Evolutionary conservation across 2,888 invertebrate species (phyloP), one percentile per base, ranked within the genome.

Genomic region (Pandemis cinnamomeana): DNA sequence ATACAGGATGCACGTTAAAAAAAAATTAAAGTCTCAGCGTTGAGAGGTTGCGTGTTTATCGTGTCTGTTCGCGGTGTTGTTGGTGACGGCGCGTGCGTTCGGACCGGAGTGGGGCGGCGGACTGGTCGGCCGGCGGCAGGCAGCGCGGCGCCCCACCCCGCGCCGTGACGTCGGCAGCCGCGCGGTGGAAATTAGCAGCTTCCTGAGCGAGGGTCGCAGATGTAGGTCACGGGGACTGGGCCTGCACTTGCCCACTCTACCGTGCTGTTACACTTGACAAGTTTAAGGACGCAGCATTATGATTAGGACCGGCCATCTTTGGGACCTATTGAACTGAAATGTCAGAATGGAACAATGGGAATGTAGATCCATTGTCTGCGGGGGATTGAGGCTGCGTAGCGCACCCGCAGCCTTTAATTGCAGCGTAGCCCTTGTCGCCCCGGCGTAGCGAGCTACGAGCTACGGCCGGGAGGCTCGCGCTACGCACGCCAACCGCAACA

Each of bases 181-280:
- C 88, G 90, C 91, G 92, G 90, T 93, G 92, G 91, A 92, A 92
- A 93, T 93, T 93, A 93, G 91, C 93, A 93, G 93, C 93, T 93
- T 93, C 93, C 92, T 93, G 92, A 88, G 89, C 92, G 92, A 93
- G 93, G 93, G 93, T 92, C 93, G 93, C 84, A 84, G 90, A 93
- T 92, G 88, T 93, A 91, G 93, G 93, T 93, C 93, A 93, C 92
- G 93, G 93, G 93, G 93, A 91, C 93, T 91, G 90, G 88, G 89
- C 90, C 88, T 92, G 92, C 91, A 91, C 91, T 92, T 90, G 91
- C 91, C 90, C 89, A 90, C 87, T 90, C 89, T 89, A 87, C 89
- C 90, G 87, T 88, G 86, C 88, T 87, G 86, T 87, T 89, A 91
- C 89, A 89, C 91, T 91, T 87, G 90, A 91, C 92, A 93, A 93